A percentile compares a stretch with the other conserved stretches of the same genome.
Evolutionary conservation across 1,140 invertebrate genomes (phyloP).

Genomic region (Sipha flava): DNA sequence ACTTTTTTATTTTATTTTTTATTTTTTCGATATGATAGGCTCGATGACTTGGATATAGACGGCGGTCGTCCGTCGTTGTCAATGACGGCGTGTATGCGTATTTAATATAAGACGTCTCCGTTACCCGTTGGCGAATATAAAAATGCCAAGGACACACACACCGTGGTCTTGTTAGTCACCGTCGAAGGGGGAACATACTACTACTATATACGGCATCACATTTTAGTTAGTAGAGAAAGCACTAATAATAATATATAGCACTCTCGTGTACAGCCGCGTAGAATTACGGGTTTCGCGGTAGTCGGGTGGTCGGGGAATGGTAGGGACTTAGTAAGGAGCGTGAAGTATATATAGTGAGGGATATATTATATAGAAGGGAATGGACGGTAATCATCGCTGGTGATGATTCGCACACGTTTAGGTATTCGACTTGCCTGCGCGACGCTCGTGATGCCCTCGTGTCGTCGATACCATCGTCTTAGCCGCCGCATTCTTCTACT

Average conservation of each 20-base stretch:
- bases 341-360: neutral
- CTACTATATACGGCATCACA: too few species aligned
- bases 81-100: neutral
- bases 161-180: neutral
- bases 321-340: neutral
- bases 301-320: neutral
- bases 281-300: neutral
- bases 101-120: neutral
- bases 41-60: too few species aligned
- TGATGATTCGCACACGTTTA: slow-evolving; percentile 17
- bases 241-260: neutral
- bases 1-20: too few species aligned
- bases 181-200: neutral
- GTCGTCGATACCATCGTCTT: too few species aligned
- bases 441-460: neutral
- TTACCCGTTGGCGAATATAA: neutral
- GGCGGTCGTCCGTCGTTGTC: neutral
- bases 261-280: neutral
- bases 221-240: neutral
- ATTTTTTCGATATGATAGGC: too few species aligned
- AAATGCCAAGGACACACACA: slow-evolving; percentile 5
- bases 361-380: neutral
- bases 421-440: neutral
- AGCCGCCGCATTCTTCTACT: neutral
- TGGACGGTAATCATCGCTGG: neutral